phyloP scores from a whole-genome alignment of 2,113 vertebrate genomes.

The Actenoides hombroni region DNA sequence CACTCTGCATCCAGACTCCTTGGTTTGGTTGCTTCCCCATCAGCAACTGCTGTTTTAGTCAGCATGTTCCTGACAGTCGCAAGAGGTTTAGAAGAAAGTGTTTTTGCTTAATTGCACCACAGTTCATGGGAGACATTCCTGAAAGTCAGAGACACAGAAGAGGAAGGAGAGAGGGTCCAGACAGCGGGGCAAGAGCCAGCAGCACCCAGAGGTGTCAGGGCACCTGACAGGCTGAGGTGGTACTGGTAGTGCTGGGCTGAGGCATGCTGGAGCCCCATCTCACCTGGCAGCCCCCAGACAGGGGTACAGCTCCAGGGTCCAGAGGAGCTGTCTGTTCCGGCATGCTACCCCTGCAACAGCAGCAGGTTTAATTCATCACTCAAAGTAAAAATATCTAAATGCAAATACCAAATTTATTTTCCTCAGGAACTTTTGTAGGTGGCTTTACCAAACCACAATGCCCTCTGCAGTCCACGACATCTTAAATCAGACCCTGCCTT shows the following conservation, averaged over 20 bases:
- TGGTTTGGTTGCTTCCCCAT: background rate
- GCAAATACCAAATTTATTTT: background rate
- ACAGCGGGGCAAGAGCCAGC: fast-evolving
- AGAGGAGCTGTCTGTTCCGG: background rate
- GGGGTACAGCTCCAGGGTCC: fast-evolving
- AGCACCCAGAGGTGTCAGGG: fast-evolving
- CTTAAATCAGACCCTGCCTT: background rate
- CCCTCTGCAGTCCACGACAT: background rate
- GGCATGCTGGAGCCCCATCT: background rate
- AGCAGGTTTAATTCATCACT: background rate
- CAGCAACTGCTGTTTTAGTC: background rate
- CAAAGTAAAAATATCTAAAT: background rate
- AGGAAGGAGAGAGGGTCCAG: background rate
- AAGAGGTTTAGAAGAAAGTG: fast-evolving
- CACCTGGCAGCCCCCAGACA: fast-evolving
- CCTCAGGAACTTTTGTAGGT: background rate
- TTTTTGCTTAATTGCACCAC: background rate
- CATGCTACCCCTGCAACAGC: fast-evolving
- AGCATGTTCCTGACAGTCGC: background rate
- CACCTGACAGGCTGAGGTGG: fast-evolving
- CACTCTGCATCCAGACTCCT: background rate
- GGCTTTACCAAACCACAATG: background rate
- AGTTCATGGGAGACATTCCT: background rate
- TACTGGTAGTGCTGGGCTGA: fast-evolving
- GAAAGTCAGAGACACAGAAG: background rate